phyloP scores from a whole-genome alignment of 2,888 invertebrate species.

The Dolichomitus sp. region DNA sequence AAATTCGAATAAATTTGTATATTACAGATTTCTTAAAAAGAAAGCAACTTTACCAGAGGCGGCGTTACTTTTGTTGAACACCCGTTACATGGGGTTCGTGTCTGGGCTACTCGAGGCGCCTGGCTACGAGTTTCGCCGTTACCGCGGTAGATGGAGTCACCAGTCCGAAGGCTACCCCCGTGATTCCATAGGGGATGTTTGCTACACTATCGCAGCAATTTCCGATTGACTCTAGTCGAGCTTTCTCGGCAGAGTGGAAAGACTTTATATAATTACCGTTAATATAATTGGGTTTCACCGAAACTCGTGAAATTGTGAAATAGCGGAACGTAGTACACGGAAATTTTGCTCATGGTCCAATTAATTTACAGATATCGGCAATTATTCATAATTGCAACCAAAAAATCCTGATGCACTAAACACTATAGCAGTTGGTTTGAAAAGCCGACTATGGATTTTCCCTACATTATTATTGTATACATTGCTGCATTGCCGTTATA shows the following conservation, averaged over 20 bases:
- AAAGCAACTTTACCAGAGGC: slow-evolving; percentile 30
- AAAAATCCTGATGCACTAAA: neutral
- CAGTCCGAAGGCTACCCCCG: slow-evolving; percentile 19
- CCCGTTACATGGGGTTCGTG: slow-evolving; percentile 64
- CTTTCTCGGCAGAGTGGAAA: neutral
- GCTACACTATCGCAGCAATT: neutral
- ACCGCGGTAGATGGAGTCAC: slow-evolving; percentile 63
- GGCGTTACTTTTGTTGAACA: slow-evolving; percentile 36
- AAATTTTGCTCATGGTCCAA: neutral
- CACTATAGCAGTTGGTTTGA: neutral
- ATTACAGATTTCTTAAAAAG: slow-evolving; percentile 21
- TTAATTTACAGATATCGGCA: neutral
- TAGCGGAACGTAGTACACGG: neutral
- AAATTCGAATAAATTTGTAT: neutral
- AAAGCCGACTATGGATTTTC: neutral
- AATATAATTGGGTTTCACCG: neutral
- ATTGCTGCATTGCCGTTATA: neutral
- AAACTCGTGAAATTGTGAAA: neutral
- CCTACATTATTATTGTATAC: neutral
- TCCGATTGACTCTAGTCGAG: neutral
- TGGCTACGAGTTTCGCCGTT: slow-evolving; percentile 60
- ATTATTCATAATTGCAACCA: slow-evolving; percentile 27
- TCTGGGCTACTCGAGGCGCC: slow-evolving; percentile 45
- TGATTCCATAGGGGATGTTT: slow-evolving; percentile 27
- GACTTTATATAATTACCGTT: neutral